Percentiles rank a stretch among this genome's conserved stretches.
phyloP scores from a whole-genome alignment of 1,140 invertebrate species.

The Capitella teleta region DNA sequence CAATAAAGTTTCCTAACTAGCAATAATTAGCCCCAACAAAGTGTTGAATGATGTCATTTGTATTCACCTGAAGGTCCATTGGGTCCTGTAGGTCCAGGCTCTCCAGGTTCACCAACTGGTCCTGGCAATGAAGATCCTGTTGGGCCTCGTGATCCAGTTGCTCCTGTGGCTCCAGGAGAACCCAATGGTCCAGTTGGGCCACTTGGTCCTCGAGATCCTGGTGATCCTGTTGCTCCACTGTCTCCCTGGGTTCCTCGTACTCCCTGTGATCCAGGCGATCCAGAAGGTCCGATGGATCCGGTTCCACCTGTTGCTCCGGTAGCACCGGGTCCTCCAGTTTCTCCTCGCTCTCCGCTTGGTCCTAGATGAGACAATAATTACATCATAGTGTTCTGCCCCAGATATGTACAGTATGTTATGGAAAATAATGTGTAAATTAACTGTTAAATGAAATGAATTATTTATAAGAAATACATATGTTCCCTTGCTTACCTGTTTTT shows the following conservation, averaged over 20 bases:
- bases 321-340: background rate
- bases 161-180: slow-evolving; percentile 40
- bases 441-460: too few species aligned
- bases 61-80: slow-evolving; percentile 45
- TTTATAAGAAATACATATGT: too few species aligned
- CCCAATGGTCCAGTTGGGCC: background rate
- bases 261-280: slow-evolving; percentile 15
- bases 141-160: background rate
- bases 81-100: too few species aligned
- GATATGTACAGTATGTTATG: too few species aligned
- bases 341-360: slow-evolving; percentile 67
- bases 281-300: background rate
- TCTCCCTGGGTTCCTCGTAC: slow-evolving; percentile 16
- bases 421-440: too few species aligned
- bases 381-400: too few species aligned
- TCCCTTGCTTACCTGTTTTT: too few species aligned
- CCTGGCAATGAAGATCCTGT: too few species aligned
- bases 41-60: slow-evolving; percentile 35
- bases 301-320: background rate
- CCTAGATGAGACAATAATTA: too few species aligned
- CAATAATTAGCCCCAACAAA: too few species aligned
- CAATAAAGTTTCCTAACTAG: too few species aligned
- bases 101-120: too few species aligned
- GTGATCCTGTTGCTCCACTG: slow-evolving; percentile 44
- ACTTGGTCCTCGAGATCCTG: slow-evolving; percentile 53